Base-by-base conservation (phyloP, 2,113 vertebrate genomes). In the Microcebus lehilahytsara region DNA sequence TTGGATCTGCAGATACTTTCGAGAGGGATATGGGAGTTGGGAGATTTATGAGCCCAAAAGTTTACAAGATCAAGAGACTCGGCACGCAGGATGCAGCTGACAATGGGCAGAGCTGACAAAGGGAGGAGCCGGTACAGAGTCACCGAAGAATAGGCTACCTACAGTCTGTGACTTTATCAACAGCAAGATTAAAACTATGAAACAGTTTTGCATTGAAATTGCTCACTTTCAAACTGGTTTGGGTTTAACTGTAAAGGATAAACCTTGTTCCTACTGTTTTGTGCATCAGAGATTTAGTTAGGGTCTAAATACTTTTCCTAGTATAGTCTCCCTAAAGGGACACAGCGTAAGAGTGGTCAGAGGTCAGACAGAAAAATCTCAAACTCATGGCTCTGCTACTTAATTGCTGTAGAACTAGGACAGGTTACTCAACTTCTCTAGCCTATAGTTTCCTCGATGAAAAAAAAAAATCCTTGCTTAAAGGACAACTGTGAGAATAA, bases 21-120 rank as follows among this genome's bases (percentile, higher is more conserved):
- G 25, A 40, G 71, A 85, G 49, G 78, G 32, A 58, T 27, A 3
- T 8, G 23, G 42, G 4, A 19, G 11, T 19, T 9, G 0, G 19
- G 49, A 75, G n/a, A 22, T 9, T 66, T 22, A 12, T 78, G 66
- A 75, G 37, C 66, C 37, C 20, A n/a, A 5, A 19, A 34, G 34
- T 69, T 51, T 40, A 69, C 23, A 13, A 49, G 51, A 40, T 77
- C 42, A 13, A 79, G 71, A 64, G 42, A 27, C 37, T 0, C 9
- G 6, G 22, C 53, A 3, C 5, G 5, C 14, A 4, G 10, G 40
- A 22, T 0, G 4, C 8, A 5, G 49, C 32, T n/a, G 17, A 13
- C 8, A 14, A 37, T 12, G 32, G 32, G 37, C 51, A 66, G 16
- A 19, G 72, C 60, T 46, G 40, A 17, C 8, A 22, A 4, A 20